Conservation (phyloP, 2,113 vertebrate species). For the Halichoerus grypus region DNA sequence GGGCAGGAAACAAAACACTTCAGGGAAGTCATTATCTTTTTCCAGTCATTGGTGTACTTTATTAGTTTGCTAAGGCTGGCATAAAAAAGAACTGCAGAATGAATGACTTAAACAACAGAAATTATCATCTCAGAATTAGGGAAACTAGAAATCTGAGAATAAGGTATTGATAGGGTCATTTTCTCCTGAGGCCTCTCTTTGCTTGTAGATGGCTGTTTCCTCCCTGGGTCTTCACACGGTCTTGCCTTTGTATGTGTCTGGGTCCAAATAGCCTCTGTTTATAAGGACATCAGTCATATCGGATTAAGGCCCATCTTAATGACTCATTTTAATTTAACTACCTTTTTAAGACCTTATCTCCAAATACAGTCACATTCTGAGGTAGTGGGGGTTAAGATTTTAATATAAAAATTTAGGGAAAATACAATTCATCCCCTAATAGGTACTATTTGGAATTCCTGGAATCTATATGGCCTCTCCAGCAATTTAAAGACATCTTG, state of each 20-base stretch:
- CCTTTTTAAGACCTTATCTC: not conserved
- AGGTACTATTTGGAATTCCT: not conserved
- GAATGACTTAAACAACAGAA: not conserved
- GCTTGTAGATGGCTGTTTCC: not conserved
- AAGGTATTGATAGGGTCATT: not conserved
- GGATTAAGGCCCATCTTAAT: not conserved
- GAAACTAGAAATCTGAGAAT: not conserved
- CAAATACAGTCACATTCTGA: not conserved
- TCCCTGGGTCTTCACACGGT: not conserved
- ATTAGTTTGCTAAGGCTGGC: not conserved
- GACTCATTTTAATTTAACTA: not conserved
- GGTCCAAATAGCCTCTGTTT: not conserved
- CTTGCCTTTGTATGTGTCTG: not conserved
- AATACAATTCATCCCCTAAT: not conserved
- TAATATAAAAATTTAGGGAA: not conserved
- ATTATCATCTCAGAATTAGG: not conserved
- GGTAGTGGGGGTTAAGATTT: not conserved
- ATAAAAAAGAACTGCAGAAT: not conserved
- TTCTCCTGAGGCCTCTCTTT: slow-evolving; percentile 6
- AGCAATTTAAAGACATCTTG: not conserved
- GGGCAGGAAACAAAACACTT: not conserved
- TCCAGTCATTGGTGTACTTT: not conserved
- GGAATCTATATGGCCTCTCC: not conserved
- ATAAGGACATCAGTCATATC: not conserved
- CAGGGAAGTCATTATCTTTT: not conserved